These are phyloP conservation scores for Plutella xylostella DNA, from an alignment of 2,888 invertebrate genomes.

Conservation along the genomic window DNA sequence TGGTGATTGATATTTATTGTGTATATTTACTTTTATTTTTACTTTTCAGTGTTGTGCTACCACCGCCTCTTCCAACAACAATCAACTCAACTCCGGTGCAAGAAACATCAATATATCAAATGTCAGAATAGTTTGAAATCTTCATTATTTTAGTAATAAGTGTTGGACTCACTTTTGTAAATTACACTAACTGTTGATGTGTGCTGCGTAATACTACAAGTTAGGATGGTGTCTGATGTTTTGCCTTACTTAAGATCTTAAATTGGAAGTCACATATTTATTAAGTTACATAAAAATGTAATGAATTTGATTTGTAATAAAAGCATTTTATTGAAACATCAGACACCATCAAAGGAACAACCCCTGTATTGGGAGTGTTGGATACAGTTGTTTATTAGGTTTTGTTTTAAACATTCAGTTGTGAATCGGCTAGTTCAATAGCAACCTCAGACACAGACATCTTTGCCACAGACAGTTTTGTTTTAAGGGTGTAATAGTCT, in stretches of 20 bases:
- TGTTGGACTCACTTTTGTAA: conserved; percentile 9
- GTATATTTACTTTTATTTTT: conserved; percentile 14
- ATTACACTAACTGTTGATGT: conserved; percentile 6
- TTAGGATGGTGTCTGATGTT: not conserved
- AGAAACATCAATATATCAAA: conserved; percentile 28
- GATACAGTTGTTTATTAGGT: too few species aligned
- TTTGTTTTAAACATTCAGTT: too few species aligned
- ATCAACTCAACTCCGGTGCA: conserved; percentile 39
- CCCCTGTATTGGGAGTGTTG: too few species aligned
- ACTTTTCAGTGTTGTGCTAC: conserved; percentile 55
- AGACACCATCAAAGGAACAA: too few species aligned
- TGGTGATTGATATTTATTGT: not conserved
- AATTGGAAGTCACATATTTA: too few species aligned
- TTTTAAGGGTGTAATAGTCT: conserved; percentile 24
- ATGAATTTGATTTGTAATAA: too few species aligned
- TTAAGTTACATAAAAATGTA: too few species aligned
- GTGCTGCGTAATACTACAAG: conserved; percentile 6
- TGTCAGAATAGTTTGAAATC: conserved; percentile 39
- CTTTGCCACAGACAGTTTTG: conserved; percentile 15
- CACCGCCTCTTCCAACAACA: conserved; percentile 36
- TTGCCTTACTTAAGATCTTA: not conserved
- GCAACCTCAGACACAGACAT: conserved; percentile 14
- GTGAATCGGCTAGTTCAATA: too few species aligned
- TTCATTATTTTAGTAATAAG: conserved; percentile 28
- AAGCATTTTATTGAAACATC: too few species aligned